A percentile compares a stretch with the other conserved stretches of the same genome.
These are phyloP conservation scores for Phylloscopus whistleri DNA, from an alignment of 2,113 vertebrate genomes.

Conservation along the genomic window DNA sequence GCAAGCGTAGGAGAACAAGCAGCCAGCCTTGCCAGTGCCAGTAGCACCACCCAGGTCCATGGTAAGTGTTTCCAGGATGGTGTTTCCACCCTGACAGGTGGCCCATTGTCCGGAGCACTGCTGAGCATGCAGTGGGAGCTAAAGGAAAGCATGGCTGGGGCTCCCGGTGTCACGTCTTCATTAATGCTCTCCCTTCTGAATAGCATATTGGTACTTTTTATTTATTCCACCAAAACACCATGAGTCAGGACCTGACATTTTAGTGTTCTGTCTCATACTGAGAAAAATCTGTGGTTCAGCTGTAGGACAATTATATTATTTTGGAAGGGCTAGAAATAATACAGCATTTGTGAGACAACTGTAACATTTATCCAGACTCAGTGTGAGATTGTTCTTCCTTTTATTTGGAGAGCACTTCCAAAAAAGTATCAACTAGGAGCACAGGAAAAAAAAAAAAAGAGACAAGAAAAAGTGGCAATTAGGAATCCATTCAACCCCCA, in stretches of 20 bases:
- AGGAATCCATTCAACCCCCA: constrained; percentile 35
- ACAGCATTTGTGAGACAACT: constrained; percentile 55
- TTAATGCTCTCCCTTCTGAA: constrained; percentile 43
- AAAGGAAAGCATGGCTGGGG: not conserved
- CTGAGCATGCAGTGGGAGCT: not conserved
- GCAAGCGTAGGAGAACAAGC: not conserved
- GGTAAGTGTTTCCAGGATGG: constrained; percentile 28
- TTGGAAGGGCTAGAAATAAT: constrained; percentile 62
- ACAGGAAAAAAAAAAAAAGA: not conserved
- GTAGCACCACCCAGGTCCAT: not conserved
- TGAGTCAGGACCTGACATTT: constrained; percentile 76
- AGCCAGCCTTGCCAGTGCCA: not conserved
- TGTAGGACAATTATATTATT: constrained; percentile 52
- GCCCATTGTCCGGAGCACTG: accelerated
- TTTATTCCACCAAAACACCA: constrained; percentile 69
- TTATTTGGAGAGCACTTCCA: constrained; percentile 41
- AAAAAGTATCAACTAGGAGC: constrained; percentile 52
- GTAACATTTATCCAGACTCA: constrained; percentile 55
- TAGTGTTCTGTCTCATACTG: constrained; percentile 69
- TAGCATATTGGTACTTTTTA: constrained; percentile 63
- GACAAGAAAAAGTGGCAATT: constrained; percentile 9
- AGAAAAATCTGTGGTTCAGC: constrained; percentile 71
- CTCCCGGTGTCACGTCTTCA: constrained; percentile 21
- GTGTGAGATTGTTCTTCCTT: constrained; percentile 57
- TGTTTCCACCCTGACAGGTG: not conserved